phyloP scores from a whole-genome alignment of 2,888 invertebrate species.

The Lymantria dispar region DNA sequence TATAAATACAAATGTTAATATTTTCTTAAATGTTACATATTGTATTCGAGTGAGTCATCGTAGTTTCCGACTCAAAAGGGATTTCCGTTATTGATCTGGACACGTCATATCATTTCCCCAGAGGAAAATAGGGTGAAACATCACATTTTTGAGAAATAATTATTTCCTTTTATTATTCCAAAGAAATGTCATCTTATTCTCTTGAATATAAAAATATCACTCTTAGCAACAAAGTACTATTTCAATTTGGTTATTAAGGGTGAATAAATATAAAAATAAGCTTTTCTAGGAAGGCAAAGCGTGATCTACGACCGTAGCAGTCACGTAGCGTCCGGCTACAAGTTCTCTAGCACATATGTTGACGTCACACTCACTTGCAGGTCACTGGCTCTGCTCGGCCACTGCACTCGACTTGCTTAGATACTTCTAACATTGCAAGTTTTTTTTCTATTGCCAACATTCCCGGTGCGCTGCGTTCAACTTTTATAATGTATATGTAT shows the following conservation, averaged over 20 bases:
- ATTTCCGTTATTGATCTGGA: constrained; percentile 54
- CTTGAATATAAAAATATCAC: too few relatives aligned
- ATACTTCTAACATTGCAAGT: constrained; percentile 76
- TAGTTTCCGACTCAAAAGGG: constrained; percentile 35
- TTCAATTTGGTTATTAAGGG: too few relatives aligned
- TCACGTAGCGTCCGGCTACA: constrained; percentile 64
- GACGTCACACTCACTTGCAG: constrained; percentile 49
- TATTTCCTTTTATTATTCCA: constrained; percentile 1
- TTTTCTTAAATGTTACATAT: neutral
- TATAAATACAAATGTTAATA: too few relatives aligned
- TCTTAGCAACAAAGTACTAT: too few relatives aligned
- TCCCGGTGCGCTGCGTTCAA: constrained; percentile 56
- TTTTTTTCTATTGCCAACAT: constrained; percentile 76
- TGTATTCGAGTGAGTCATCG: constrained; percentile 20
- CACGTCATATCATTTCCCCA: constrained; percentile 48
- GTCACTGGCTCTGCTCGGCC: constrained; percentile 77
- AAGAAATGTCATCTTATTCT: neutral
- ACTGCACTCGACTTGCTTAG: constrained; percentile 78
- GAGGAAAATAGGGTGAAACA: constrained; percentile 37
- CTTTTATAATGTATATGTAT: constrained; percentile 35
- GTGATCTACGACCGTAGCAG: constrained; percentile 32
- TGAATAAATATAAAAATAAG: neutral
- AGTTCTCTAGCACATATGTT: constrained; percentile 41
- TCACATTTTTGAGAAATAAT: constrained; percentile 21
- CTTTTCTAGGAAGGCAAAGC: neutral